A percentile compares a stretch with the other conserved stretches of the same genome.
These are phyloP conservation scores for Malthinus seriepunctatus DNA, from an alignment of 2,888 invertebrate species.

Conservation along the genomic window DNA sequence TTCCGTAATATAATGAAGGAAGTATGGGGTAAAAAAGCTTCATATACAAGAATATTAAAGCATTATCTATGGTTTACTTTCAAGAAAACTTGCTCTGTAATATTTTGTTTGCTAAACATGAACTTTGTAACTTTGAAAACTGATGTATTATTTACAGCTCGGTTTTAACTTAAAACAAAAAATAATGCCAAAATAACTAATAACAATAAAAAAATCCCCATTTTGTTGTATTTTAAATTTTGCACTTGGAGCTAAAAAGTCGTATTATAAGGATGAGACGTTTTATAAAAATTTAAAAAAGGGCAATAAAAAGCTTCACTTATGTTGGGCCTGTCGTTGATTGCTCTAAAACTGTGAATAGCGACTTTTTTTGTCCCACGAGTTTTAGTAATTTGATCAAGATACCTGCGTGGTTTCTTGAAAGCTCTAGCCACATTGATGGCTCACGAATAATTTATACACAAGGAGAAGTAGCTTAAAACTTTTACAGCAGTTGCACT, in stretches of 20 bases:
- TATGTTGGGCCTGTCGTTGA: constrained; percentile 20
- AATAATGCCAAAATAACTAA: neutral
- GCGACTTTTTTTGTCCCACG: constrained; percentile 39
- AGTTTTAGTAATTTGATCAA: constrained; percentile 49
- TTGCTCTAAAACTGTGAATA: constrained; percentile 29
- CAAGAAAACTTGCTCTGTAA: constrained; percentile 36
- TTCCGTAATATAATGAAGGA: constrained; percentile 39
- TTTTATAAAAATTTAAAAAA: constrained; percentile 15
- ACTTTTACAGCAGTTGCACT: constrained; percentile 38
- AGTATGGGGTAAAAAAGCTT: constrained; percentile 31
- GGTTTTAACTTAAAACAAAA: constrained; percentile 18
- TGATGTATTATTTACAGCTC: constrained; percentile 15
- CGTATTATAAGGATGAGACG: neutral
- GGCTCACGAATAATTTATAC: constrained; percentile 50
- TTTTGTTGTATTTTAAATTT: neutral
- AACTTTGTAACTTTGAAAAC: constrained; percentile 16
- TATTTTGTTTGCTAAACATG: constrained; percentile 26
- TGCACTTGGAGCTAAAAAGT: neutral
- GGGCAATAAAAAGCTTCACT: constrained; percentile 16
- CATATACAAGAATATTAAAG: constrained; percentile 35
- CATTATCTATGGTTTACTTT: constrained; percentile 38
- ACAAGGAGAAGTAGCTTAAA: constrained; percentile 48
- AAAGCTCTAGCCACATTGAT: constrained; percentile 48
- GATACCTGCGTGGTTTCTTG: constrained; percentile 46
- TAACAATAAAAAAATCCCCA: too few relatives aligned